Percentiles rank a stretch among this genome's conserved stretches.
phyloP scores from a whole-genome alignment of 30 jellyfish, hydroid and myxozoan species.

The Aurelia sp. region DNA sequence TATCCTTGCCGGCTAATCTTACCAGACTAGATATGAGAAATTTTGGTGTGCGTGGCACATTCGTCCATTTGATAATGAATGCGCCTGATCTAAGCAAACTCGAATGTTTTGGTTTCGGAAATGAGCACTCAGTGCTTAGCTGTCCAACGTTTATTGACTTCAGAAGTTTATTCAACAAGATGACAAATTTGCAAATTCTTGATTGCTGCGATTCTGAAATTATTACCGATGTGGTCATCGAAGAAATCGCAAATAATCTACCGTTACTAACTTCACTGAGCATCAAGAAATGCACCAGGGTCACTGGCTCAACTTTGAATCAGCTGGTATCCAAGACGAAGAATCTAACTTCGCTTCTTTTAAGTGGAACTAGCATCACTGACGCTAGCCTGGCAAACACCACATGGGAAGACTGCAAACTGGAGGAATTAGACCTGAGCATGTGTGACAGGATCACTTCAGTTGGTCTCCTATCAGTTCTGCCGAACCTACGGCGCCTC shows the following conservation, averaged over 20 bases:
- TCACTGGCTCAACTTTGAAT: constrained; percentile 43
- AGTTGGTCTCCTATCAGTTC: constrained; percentile 3
- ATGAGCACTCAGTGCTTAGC: constrained; percentile 11
- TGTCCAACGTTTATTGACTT: constrained; percentile 57
- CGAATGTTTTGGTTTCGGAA: constrained; percentile 72
- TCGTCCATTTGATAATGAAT: constrained; percentile 41
- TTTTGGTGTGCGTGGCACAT: constrained; percentile 45
- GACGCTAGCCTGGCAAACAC: constrained; percentile 28
- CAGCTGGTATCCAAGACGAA: background rate
- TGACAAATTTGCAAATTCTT: constrained; percentile 36
- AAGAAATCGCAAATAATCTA: constrained; percentile 24
- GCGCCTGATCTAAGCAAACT: constrained; percentile 43
- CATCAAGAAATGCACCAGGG: constrained; percentile 15
- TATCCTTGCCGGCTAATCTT: constrained; percentile 44
- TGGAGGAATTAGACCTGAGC: constrained; percentile 66
- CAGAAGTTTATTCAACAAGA: constrained; percentile 21
- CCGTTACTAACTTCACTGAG: constrained; percentile 21
- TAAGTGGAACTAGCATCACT: constrained; percentile 42
- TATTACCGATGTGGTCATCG: constrained; percentile 16
- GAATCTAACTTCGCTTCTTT: constrained; percentile 28
- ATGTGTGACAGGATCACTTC: constrained; percentile 34
- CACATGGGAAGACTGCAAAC: constrained; percentile 25
- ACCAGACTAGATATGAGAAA: constrained; percentile 53
- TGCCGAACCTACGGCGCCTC: constrained; percentile 29
- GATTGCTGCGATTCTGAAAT: constrained; percentile 55